Evolutionary conservation across 2,113 vertebrate genomes (phyloP).

Genomic region (Microtus oregoni): DNA sequence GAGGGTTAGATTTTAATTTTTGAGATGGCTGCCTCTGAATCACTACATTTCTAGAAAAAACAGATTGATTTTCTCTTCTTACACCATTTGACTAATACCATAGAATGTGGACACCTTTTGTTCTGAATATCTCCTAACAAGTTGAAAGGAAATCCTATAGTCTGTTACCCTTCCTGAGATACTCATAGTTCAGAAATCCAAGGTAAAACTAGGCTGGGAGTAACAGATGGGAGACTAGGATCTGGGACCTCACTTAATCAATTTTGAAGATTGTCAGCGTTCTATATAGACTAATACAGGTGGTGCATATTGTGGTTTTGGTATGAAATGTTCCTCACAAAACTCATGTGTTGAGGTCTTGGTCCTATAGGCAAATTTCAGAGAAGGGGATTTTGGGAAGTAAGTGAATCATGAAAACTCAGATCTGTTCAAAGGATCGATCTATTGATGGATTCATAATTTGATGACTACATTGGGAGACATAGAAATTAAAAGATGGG

Average conservation of each 20-base stretch:
- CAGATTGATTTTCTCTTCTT: background rate
- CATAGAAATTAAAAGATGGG: background rate
- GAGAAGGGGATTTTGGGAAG: background rate
- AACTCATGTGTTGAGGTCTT: background rate
- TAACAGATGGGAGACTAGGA: background rate
- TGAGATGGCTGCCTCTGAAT: too few relatives aligned
- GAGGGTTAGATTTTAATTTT: too few relatives aligned
- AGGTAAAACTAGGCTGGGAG: background rate
- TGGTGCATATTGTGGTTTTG: background rate
- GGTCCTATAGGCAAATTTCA: too few relatives aligned
- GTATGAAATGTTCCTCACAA: background rate
- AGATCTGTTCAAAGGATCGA: background rate
- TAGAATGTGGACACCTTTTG: background rate
- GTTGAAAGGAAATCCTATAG: background rate
- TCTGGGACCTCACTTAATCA: background rate
- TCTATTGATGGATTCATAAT: background rate
- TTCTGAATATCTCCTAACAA: background rate
- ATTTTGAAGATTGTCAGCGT: background rate
- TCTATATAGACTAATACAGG: background rate
- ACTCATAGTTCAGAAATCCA: background rate
- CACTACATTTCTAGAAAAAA: too few relatives aligned
- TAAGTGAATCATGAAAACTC: background rate
- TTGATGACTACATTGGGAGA: background rate
- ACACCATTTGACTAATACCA: background rate
- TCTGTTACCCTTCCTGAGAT: background rate